A percentile compares a stretch with the other conserved stretches of the same genome.
phyloP scores from a whole-genome alignment of 2,113 vertebrate genomes.

The Macrotis lagotis region DNA sequence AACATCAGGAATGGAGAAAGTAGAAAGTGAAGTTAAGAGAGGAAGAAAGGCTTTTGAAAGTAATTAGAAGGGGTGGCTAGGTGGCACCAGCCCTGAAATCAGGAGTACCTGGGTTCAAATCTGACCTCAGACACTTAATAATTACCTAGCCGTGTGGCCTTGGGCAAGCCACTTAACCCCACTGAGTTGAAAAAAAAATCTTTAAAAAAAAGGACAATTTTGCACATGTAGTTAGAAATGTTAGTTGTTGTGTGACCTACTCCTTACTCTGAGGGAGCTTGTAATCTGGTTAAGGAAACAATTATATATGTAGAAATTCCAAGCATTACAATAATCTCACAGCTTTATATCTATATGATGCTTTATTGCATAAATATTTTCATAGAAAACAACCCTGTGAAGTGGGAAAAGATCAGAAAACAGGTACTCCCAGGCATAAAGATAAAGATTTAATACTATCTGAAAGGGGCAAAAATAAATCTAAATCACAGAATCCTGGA shows the following conservation, averaged over 20 bases:
- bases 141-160: no score
- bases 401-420: not conserved
- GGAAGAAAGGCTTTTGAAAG: not conserved
- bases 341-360: constrained; percentile 11
- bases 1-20: not conserved
- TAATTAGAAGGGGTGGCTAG: not conserved
- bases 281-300: not conserved
- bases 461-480: not conserved
- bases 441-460: not conserved
- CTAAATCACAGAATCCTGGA: not conserved
- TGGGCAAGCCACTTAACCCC: no score
- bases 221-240: not conserved
- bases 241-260: not conserved
- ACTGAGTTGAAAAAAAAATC: no score
- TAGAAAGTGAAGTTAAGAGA: not conserved
- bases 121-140: no score
- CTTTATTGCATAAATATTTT: not conserved
- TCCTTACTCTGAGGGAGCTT: not conserved
- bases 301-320: not conserved
- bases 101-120: no score
- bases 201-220: no score
- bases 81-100: no score
- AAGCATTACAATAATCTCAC: not conserved
- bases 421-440: not conserved
- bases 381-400: not conserved